Conservation (phyloP, 2,113 vertebrate species). For the Dromaius novaehollandiae region DNA sequence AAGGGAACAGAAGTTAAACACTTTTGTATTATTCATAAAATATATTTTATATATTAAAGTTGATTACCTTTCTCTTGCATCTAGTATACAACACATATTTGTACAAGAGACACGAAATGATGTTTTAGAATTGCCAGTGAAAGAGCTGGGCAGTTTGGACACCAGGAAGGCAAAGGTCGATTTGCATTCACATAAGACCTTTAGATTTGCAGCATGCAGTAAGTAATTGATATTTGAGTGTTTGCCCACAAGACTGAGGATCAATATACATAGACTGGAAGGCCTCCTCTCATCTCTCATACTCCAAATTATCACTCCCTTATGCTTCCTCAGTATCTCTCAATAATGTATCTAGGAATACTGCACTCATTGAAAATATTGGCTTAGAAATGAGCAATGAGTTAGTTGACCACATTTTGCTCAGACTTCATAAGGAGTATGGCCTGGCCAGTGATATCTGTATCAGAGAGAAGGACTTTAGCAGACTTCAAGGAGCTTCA, state of each 20-base stretch:
- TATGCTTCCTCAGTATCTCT: neutral
- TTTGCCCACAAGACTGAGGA: neutral
- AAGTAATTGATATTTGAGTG: neutral
- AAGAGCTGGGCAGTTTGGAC: neutral
- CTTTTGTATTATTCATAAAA: neutral
- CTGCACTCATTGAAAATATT: neutral
- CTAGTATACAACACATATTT: neutral
- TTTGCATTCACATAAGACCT: neutral
- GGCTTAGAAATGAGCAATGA: neutral
- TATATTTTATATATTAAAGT: neutral
- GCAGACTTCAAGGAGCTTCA: neutral
- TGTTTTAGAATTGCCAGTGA: neutral
- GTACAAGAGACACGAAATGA: neutral
- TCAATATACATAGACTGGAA: neutral
- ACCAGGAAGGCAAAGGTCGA: neutral
- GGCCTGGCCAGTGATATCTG: neutral
- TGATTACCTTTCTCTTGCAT: neutral
- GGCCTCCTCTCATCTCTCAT: neutral
- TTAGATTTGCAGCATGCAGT: neutral
- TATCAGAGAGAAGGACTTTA: neutral
- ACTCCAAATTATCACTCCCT: neutral
- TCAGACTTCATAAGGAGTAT: neutral
- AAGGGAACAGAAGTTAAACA: neutral
- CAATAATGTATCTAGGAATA: neutral
- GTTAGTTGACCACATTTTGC: neutral